These are phyloP conservation scores for Pedionomus torquatus DNA, from an alignment of 2,113 vertebrate genomes.

Conservation along the genomic window DNA sequence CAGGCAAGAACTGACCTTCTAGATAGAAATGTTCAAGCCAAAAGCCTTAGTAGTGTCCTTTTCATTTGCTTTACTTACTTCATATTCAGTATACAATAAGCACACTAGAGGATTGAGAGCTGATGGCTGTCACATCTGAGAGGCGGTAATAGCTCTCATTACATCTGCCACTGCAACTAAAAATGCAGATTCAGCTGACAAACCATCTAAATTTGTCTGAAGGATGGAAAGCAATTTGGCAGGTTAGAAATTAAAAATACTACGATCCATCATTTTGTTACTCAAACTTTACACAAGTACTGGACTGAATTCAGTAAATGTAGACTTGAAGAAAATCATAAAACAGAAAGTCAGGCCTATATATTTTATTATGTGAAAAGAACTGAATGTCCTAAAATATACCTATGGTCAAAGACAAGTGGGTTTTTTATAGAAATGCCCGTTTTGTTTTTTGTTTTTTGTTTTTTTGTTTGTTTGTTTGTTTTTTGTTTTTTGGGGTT, in stretches of 20 bases:
- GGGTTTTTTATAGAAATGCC: neutral
- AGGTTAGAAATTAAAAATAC: slow-evolving; percentile 9
- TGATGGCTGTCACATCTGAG: slow-evolving; percentile 21
- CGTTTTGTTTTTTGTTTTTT: neutral
- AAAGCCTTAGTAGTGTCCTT: neutral
- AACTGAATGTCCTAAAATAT: neutral
- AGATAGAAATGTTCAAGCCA: neutral
- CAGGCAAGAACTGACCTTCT: neutral
- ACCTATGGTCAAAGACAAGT: neutral
- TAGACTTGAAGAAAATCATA: neutral
- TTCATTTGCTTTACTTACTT: slow-evolving; percentile 25
- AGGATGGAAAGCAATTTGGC: neutral
- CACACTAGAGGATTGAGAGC: neutral
- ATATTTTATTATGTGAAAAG: neutral
- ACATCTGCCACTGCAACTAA: slow-evolving; percentile 36
- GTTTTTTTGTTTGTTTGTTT: no score
- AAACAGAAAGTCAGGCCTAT: neutral
- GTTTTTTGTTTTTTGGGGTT: no score
- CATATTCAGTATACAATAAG: neutral
- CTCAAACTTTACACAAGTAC: neutral
- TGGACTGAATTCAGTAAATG: neutral
- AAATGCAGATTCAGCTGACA: slow-evolving; percentile 49
- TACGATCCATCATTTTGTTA: neutral
- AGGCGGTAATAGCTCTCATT: slow-evolving; percentile 27
- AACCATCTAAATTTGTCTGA: slow-evolving; percentile 33